Evolutionary conservation across 2,888 invertebrate genomes (phyloP), one percentile per base, ranked within the genome.

Genomic region (Acrocyrtus sp.): DNA sequence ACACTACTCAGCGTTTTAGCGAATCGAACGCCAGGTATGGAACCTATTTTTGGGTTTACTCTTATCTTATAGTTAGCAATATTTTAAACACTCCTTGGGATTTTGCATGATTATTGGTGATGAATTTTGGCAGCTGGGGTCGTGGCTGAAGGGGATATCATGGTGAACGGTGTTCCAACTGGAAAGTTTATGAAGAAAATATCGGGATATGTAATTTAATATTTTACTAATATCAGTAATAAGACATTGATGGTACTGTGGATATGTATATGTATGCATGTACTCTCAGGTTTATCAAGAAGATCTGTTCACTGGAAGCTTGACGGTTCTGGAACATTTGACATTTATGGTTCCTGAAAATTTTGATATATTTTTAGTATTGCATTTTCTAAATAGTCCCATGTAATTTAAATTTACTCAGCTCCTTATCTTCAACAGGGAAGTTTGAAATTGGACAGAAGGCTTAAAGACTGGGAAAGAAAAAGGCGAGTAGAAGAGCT

Each of bases 261-360:
- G n/a, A n/a, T n/a, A n/a, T n/a, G n/a, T n/a, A n/a, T n/a, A n/a
- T n/a, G n/a, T n/a, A n/a, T n/a, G n/a, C 22, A 4, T 24, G 8
- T 27, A 27, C 8, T n/a, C 19, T 27, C 17, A 67, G 67, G 68
- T 96, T 87, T 93, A 95, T 81, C 96, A 96, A 84, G 93, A 96
- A 77, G 96, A 96, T 82, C 86, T 96, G 54, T 96, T 96, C 82
- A 90, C 94, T 5, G 92, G 92, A 2, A 89, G 92, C 45, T 87
- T 96, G 75, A 95, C 95, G 0, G 95, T 95, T 24, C 85, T 88
- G 76, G 96, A 96, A 83, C 96, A 96, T 83, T 89, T 96, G 67
- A 89, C 88, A 81, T 92, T 95, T 80, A 94, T 96, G 94, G 95
- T 91, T 85, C 85, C 22, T 17, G 29, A 60, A n/a, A n/a, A n/a